Percentiles rank a stretch among this genome's conserved stretches.
These are phyloP conservation scores for Psittacula derbiana DNA, from an alignment of 2,797 vertebrate species.

Conservation along the genomic window DNA sequence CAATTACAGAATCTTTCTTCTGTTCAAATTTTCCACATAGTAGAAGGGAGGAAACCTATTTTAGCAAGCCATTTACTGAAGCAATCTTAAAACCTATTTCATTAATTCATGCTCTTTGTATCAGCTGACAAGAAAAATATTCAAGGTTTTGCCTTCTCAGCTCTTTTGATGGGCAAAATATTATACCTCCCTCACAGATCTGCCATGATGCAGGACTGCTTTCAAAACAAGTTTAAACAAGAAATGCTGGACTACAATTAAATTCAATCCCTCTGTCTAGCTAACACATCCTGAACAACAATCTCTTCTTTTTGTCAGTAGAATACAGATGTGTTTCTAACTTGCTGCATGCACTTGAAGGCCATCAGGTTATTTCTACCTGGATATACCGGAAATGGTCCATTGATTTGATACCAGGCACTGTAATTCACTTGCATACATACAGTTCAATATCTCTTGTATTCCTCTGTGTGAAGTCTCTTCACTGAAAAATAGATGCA, in stretches of 20 bases:
- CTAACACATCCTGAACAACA: neutral
- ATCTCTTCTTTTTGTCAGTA: neutral
- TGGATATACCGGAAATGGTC: neutral
- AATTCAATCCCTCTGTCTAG: neutral
- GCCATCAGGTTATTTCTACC: neutral
- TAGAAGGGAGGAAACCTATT: slow-evolving; percentile 1
- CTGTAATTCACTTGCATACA: slow-evolving; percentile 35
- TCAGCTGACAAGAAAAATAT: slow-evolving; percentile 10
- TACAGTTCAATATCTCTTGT: slow-evolving; percentile 22
- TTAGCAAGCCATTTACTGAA: neutral
- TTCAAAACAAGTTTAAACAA: neutral
- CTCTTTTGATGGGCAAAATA: slow-evolving; percentile 27
- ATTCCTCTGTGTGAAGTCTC: slow-evolving; percentile 1
- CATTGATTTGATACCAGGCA: neutral
- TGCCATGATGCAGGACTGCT: neutral
- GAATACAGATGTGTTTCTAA: slow-evolving; percentile 16
- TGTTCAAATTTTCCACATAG: neutral
- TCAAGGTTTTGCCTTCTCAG: neutral
- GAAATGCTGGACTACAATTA: neutral
- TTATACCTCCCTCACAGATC: neutral
- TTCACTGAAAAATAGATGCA: slow-evolving; percentile 18
- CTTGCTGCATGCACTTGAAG: neutral
- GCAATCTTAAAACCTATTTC: slow-evolving; percentile 11
- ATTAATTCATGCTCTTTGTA: slow-evolving; percentile 2
- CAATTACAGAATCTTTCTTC: neutral